Evolutionary conservation across 92 coral and sea anemone genomes (phyloP).

Genomic region (Scolanthus callimorphus): DNA sequence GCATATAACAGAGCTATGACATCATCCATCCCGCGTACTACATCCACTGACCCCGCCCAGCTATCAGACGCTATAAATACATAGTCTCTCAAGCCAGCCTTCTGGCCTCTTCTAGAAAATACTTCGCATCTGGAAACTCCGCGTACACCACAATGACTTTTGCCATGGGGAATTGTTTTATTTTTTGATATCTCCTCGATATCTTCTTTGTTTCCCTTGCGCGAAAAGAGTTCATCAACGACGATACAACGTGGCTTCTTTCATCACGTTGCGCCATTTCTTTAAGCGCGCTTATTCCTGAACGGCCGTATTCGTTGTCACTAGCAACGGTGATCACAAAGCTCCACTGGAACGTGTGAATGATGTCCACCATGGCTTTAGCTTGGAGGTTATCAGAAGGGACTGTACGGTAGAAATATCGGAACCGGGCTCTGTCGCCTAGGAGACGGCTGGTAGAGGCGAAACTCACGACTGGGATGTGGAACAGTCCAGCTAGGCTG

Average conservation of each 20-base stretch:
- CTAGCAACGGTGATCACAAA: slow-evolving; percentile 48
- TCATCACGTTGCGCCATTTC: slow-evolving; percentile 30
- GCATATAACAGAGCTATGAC: slow-evolving; percentile 50
- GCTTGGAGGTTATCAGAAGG: slow-evolving; percentile 69
- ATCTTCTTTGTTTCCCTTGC: slow-evolving; percentile 28
- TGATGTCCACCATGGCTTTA: slow-evolving; percentile 47
- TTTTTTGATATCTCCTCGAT: slow-evolving; percentile 34
- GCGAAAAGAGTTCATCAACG: slow-evolving; percentile 52
- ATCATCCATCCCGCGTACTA: slow-evolving; percentile 27
- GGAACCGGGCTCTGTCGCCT: slow-evolving; percentile 66
- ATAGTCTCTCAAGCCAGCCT: slow-evolving; percentile 34
- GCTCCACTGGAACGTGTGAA: slow-evolving; percentile 39
- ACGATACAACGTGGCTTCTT: slow-evolving; percentile 42
- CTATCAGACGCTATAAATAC: slow-evolving; percentile 66
- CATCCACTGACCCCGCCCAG: slow-evolving; percentile 62
- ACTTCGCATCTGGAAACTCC: slow-evolving; percentile 65
- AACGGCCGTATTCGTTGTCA: slow-evolving; percentile 66
- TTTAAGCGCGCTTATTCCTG: slow-evolving; percentile 57
- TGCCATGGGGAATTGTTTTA: slow-evolving; percentile 29
- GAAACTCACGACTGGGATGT: slow-evolving; percentile 75
- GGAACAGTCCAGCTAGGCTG: slow-evolving; percentile 70
- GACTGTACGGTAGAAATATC: slow-evolving; percentile 68
- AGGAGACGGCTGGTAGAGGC: slow-evolving; percentile 79
- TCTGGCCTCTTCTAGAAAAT: slow-evolving; percentile 53
- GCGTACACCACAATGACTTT: slow-evolving; percentile 50